These are phyloP conservation scores for Callospermophilus lateralis DNA, from an alignment of 2,113 vertebrate genomes.

Conservation along the genomic window DNA sequence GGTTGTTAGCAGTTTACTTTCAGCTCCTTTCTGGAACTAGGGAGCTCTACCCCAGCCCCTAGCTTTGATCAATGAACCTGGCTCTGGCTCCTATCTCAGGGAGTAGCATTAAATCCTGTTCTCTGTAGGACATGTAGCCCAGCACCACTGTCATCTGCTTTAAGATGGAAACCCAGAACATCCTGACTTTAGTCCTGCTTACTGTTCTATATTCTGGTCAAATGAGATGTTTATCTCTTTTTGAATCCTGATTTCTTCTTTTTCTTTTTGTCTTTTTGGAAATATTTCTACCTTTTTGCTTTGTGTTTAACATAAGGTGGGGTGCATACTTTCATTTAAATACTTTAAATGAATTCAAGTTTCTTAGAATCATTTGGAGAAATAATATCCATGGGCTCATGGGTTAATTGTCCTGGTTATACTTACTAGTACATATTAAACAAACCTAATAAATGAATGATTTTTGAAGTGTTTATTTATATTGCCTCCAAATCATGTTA, in stretches of 20 bases:
- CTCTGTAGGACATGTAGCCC: background rate
- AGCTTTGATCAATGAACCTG: background rate
- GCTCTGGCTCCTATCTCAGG: background rate
- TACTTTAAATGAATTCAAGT: background rate
- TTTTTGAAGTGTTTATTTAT: slow-evolving; percentile 45
- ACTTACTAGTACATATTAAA: background rate
- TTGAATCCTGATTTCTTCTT: background rate
- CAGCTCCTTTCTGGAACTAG: background rate
- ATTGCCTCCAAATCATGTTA: background rate
- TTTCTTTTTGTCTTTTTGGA: background rate
- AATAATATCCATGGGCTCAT: background rate
- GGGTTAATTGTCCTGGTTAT: background rate
- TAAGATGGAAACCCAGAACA: background rate
- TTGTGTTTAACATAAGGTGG: background rate
- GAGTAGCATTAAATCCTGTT: background rate
- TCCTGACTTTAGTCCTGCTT: background rate
- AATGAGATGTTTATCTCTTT: background rate
- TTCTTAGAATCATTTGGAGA: slow-evolving; percentile 48
- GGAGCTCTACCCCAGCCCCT: background rate
- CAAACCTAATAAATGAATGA: background rate
- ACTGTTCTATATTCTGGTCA: background rate
- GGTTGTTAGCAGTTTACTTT: background rate
- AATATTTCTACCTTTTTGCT: background rate
- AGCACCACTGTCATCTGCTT: background rate
- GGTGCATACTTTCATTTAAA: background rate